A percentile compares a stretch with the other conserved stretches of the same genome.
Conservation (phyloP, 2,797 vertebrate species). For the Hydrophis major region DNA sequence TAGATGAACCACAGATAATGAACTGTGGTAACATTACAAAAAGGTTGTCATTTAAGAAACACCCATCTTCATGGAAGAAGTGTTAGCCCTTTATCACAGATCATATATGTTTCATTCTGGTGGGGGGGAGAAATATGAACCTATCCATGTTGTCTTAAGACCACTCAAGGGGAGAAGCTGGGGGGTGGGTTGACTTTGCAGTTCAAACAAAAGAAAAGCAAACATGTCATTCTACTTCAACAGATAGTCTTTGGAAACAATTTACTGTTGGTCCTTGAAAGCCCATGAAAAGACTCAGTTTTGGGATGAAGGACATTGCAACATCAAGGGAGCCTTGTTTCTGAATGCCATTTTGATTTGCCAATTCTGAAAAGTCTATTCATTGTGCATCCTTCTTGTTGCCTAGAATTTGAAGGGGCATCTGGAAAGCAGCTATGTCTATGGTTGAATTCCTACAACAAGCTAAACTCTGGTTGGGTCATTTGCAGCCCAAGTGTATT, state of each 20-base stretch:
- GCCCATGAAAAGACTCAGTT: constrained; percentile 73
- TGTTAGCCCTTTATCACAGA: constrained; percentile 45
- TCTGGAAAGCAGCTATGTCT: neutral
- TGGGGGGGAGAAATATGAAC: constrained; percentile 40
- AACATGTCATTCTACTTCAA: constrained; percentile 67
- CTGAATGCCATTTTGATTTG: constrained; percentile 61
- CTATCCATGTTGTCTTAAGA: constrained; percentile 51
- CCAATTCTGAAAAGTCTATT: constrained; percentile 63
- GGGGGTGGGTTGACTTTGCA: constrained; percentile 58
- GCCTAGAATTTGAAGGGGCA: neutral
- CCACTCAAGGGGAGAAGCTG: constrained; percentile 55
- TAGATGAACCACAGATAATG: neutral
- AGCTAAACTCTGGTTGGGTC: neutral
- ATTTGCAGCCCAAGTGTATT: neutral
- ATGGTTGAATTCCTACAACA: neutral
- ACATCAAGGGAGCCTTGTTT: constrained; percentile 70
- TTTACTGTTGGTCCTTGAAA: constrained; percentile 74
- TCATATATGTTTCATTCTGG: constrained; percentile 36
- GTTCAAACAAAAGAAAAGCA: constrained; percentile 69
- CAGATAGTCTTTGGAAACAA: constrained; percentile 68
- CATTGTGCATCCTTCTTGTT: constrained; percentile 61
- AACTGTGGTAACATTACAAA: neutral
- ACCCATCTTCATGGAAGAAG: constrained; percentile 26
- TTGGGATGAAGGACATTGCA: constrained; percentile 72
- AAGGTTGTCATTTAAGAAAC: neutral